Evolutionary conservation across 2,888 invertebrate species (phyloP).

Genomic region (Hirtodrosophila cameraria): DNA sequence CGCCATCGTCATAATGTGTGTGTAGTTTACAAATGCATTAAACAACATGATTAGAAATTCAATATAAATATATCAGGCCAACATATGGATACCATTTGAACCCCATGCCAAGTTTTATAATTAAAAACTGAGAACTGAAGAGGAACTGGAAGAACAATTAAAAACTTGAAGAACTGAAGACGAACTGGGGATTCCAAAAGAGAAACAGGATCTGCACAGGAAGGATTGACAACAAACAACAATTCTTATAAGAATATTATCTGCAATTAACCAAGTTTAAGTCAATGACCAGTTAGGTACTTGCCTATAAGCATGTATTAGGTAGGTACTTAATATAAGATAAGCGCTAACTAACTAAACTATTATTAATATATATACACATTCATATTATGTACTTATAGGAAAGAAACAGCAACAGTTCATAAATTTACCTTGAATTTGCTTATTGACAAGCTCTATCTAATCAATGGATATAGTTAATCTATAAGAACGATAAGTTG

Average conservation of each 20-base stretch:
- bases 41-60: neutral
- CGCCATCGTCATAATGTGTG: neutral
- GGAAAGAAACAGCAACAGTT: neutral
- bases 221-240: neutral
- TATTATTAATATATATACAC: too few relatives aligned
- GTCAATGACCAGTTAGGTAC: constrained; percentile 8
- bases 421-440: constrained; percentile 1
- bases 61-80: neutral
- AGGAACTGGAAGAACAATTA: too few relatives aligned
- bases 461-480: constrained; percentile 32
- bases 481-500: constrained; percentile 1
- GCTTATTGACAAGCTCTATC: constrained; percentile 29
- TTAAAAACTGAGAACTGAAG: too few relatives aligned
- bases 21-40: neutral
- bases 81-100: neutral
- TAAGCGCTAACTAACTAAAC: neutral
- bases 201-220: too few relatives aligned
- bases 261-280: neutral
- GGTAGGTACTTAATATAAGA: neutral
- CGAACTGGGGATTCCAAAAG: too few relatives aligned
- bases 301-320: neutral
- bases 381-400: neutral
- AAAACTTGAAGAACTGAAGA: too few relatives aligned
- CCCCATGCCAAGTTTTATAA: too few relatives aligned
- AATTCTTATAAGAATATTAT: neutral